These are phyloP conservation scores for Nibea coibor DNA, from an alignment of 2,113 vertebrate species.

Conservation along the genomic window DNA sequence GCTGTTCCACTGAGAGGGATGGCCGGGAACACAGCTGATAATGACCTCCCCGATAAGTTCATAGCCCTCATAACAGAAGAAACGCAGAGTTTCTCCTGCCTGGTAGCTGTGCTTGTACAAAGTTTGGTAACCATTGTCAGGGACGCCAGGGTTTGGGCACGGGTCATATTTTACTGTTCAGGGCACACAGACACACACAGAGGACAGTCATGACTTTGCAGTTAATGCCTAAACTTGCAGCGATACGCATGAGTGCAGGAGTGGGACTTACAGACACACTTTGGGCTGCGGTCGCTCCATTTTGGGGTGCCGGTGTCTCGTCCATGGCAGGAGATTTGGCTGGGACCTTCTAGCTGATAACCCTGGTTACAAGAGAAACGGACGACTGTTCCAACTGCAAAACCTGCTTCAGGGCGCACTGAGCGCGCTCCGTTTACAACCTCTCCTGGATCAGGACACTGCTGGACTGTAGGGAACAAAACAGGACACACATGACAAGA, in stretches of 20 bases:
- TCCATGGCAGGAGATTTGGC: conserved; percentile 90
- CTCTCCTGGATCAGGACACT: conserved; percentile 92
- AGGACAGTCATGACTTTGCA: neutral
- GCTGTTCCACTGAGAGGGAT: conserved; percentile 94
- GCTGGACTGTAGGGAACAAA: conserved; percentile 83
- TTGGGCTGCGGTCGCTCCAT: conserved; percentile 93
- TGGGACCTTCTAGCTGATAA: conserved; percentile 90
- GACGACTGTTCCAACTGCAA: conserved; percentile 90
- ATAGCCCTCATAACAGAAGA: conserved; percentile 95
- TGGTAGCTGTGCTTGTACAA: conserved; percentile 95
- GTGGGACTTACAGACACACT: conserved; percentile 91
- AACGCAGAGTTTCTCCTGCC: conserved; percentile 91
- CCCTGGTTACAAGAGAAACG: conserved; percentile 93
- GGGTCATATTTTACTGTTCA: conserved; percentile 94
- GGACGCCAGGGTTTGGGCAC: conserved; percentile 92
- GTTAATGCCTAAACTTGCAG: neutral
- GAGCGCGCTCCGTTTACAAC: conserved; percentile 91
- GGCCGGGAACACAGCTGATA: conserved; percentile 91
- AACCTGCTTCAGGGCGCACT: conserved; percentile 87
- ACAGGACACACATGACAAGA: neutral
- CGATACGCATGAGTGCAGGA: neutral
- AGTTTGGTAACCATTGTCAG: conserved; percentile 93
- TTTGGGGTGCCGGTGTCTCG: conserved; percentile 91
- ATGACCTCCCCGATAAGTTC: conserved; percentile 94
- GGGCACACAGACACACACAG: neutral